Conservation (phyloP, 2,797 vertebrate genomes). For the Danio aesculapii region DNA sequence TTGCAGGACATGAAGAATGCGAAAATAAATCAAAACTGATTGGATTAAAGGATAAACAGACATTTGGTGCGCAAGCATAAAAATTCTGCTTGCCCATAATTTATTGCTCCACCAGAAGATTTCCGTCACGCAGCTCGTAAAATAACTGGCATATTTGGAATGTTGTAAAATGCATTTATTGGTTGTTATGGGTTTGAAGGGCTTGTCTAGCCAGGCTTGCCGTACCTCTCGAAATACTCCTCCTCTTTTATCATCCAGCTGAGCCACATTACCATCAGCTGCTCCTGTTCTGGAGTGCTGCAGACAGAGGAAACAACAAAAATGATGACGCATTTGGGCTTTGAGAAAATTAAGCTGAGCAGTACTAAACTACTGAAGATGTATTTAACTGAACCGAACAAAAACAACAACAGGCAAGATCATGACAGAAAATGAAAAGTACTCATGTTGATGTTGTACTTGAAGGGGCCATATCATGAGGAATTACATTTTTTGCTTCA, state of each 20-base stretch:
- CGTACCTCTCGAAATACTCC: constrained; percentile 98
- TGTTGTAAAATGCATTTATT: constrained; percentile 31
- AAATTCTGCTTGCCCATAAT: background rate
- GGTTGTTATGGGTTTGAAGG: constrained; percentile 34
- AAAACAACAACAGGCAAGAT: background rate
- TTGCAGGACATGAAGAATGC: background rate
- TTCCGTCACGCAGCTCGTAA: background rate
- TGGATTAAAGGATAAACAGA: constrained; percentile 24
- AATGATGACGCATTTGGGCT: background rate
- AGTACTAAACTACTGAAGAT: background rate
- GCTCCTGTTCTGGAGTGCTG: constrained; percentile 97
- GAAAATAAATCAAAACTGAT: constrained; percentile 17
- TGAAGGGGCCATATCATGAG: background rate
- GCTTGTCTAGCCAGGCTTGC: constrained; percentile 1
- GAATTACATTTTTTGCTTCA: background rate
- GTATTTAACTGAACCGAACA: background rate
- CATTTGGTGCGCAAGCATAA: background rate
- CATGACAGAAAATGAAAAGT: background rate
- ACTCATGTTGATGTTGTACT: background rate
- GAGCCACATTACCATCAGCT: constrained; percentile 98
- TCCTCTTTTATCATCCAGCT: constrained; percentile 99
- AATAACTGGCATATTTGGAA: constrained; percentile 13
- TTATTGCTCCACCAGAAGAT: background rate
- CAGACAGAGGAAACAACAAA: constrained; percentile 11
- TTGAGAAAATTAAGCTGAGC: background rate